Conservation (phyloP, 1,140 invertebrate genomes). For the Penaeus japonicus region DNA sequence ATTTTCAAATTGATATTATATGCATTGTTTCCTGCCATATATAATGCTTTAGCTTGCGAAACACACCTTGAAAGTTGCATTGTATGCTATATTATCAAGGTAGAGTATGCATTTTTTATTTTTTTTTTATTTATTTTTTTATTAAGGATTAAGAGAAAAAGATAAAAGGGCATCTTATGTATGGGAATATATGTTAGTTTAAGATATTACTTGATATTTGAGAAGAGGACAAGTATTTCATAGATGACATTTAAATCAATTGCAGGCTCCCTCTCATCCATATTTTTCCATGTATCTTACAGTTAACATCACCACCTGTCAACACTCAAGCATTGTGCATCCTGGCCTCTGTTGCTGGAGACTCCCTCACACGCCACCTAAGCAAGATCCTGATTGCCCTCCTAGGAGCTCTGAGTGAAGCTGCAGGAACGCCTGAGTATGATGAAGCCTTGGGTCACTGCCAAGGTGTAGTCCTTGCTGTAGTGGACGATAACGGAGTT, state of each 20-base stretch:
- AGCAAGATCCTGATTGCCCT: constrained; percentile 91
- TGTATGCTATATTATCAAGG: too few relatives aligned
- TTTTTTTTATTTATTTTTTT: not conserved
- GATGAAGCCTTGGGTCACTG: constrained; percentile 78
- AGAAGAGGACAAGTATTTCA: too few relatives aligned
- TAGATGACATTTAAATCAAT: too few relatives aligned
- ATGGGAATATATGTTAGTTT: not conserved
- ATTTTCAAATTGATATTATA: constrained; percentile 7
- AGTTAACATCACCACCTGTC: constrained; percentile 83
- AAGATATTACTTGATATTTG: too few relatives aligned
- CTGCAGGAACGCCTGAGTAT: constrained; percentile 73
- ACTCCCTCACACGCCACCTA: constrained; percentile 90
- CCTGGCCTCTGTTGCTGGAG: constrained; percentile 89
- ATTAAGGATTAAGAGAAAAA: not conserved
- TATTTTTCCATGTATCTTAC: not conserved
- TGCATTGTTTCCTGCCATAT: constrained; percentile 3
- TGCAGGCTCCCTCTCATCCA: too few relatives aligned
- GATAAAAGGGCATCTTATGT: not conserved
- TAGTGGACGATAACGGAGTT: constrained; percentile 85
- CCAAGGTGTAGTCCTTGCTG: constrained; percentile 89
- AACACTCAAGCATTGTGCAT: constrained; percentile 94
- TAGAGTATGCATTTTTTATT: too few relatives aligned
- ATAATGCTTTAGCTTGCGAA: not conserved
- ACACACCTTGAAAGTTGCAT: too few relatives aligned
- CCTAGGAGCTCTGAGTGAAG: constrained; percentile 76